A percentile compares a stretch with the other conserved stretches of the same genome.
phyloP scores from a whole-genome alignment of 1,140 invertebrate genomes.

The Aphis craccivora region DNA sequence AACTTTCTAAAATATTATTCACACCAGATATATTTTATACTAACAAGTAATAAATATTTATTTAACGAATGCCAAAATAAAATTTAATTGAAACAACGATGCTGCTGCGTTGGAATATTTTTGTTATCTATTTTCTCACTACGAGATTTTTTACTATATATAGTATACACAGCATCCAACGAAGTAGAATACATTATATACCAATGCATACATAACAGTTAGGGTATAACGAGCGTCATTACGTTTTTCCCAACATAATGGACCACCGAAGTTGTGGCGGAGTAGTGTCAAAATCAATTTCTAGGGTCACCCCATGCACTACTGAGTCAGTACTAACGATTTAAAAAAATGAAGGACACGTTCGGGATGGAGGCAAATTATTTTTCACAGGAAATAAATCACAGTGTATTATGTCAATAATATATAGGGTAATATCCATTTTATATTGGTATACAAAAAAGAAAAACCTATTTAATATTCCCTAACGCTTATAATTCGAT shows the following conservation, averaged over 20 bases:
- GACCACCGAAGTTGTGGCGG: not conserved
- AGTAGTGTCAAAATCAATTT: conserved; percentile 31
- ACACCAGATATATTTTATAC: not conserved
- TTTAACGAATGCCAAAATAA: not conserved
- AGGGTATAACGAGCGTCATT: conserved; percentile 22
- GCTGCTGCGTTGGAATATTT: not conserved
- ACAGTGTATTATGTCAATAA: not conserved
- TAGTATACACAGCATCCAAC: not conserved
- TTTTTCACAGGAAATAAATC: not conserved
- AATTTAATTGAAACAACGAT: not conserved
- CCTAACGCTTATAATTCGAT: not conserved
- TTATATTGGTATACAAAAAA: not conserved
- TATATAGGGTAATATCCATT: not conserved
- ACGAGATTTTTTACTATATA: not conserved
- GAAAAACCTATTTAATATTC: not conserved
- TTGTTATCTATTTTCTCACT: not conserved
- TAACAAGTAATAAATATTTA: not conserved
- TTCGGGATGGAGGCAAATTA: not conserved
- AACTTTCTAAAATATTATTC: not conserved
- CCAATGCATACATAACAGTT: not conserved
- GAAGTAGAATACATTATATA: not conserved
- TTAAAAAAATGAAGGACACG: not conserved
- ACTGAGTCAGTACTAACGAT: not conserved
- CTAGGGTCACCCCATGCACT: conserved; percentile 3
- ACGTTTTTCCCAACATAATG: not conserved